A percentile compares a stretch with the other conserved stretches of the same genome.
Conservation (phyloP, 2,888 invertebrate species). For the Ormia ochracea region DNA sequence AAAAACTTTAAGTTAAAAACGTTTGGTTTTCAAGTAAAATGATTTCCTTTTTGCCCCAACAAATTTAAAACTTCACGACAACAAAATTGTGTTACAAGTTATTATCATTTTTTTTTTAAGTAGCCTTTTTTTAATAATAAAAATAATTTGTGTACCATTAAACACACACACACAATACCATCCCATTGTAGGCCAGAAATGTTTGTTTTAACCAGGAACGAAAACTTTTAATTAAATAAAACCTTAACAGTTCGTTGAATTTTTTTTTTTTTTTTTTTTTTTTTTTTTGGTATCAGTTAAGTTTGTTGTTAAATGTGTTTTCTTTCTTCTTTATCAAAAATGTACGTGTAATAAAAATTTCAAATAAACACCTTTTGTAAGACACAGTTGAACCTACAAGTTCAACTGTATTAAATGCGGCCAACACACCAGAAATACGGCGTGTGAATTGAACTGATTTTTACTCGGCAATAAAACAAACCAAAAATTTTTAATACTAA, state of each 20-base stretch:
- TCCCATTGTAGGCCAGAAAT: neutral
- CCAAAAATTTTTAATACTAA: constrained; percentile 24
- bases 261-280: too few species aligned
- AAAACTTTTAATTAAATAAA: constrained; percentile 49
- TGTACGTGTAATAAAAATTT: constrained; percentile 3
- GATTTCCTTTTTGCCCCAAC: neutral
- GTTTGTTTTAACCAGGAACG: constrained; percentile 31
- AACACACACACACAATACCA: neutral
- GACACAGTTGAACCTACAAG: constrained; percentile 34
- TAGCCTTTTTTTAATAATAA: constrained; percentile 2
- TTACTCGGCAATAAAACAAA: neutral
- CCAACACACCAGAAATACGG: constrained; percentile 9
- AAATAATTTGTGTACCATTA: neutral
- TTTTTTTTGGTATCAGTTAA: constrained; percentile 15
- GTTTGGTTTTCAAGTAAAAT: neutral
- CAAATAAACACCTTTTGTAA: constrained; percentile 8
- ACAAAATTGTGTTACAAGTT: constrained; percentile 30
- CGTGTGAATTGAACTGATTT: constrained; percentile 43
- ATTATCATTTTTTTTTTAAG: neutral
- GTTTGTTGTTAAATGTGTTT: neutral
- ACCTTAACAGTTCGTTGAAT: constrained; percentile 56
- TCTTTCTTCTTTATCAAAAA: constrained; percentile 1
- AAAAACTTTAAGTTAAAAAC: constrained; percentile 19
- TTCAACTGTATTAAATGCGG: neutral
- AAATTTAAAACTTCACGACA: constrained; percentile 10